phyloP scores from a whole-genome alignment of 2,888 invertebrate genomes.

The Pandemis heparana region DNA sequence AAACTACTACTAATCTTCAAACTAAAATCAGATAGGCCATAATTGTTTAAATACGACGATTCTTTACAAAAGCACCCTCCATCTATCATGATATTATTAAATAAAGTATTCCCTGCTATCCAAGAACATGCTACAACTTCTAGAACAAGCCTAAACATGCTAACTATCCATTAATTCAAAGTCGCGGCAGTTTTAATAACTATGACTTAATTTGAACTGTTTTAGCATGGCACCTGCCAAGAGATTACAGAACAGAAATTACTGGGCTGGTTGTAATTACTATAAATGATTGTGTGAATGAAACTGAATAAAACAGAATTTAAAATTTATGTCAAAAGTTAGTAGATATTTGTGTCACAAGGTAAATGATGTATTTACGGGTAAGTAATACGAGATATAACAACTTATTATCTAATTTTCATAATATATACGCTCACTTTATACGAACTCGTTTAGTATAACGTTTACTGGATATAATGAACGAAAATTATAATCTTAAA shows the following conservation, averaged over 20 bases:
- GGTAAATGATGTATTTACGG: too few species aligned
- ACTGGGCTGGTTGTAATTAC: conserved; percentile 10
- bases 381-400: too few species aligned
- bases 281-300: too few species aligned
- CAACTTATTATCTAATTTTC: too few species aligned
- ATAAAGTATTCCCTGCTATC: conserved; percentile 18
- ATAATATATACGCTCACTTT: too few species aligned
- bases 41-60: conserved; percentile 14
- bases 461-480: too few species aligned
- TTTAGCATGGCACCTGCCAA: conserved; percentile 34
- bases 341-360: too few species aligned
- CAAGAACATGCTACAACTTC: conserved; percentile 5
- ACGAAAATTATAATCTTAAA: too few species aligned
- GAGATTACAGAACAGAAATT: conserved; percentile 14
- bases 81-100: conserved; percentile 23
- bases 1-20: background rate
- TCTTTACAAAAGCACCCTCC: background rate
- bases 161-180: conserved; percentile 33
- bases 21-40: background rate
- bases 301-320: too few species aligned
- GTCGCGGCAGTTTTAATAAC: conserved; percentile 28
- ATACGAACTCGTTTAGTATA: too few species aligned
- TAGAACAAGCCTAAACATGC: conserved; percentile 34
- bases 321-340: too few species aligned
- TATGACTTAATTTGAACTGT: conserved; percentile 36